These are phyloP conservation scores for Naso thynnoides DNA, from an alignment of 2,797 vertebrate genomes.

Conservation along the genomic window DNA sequence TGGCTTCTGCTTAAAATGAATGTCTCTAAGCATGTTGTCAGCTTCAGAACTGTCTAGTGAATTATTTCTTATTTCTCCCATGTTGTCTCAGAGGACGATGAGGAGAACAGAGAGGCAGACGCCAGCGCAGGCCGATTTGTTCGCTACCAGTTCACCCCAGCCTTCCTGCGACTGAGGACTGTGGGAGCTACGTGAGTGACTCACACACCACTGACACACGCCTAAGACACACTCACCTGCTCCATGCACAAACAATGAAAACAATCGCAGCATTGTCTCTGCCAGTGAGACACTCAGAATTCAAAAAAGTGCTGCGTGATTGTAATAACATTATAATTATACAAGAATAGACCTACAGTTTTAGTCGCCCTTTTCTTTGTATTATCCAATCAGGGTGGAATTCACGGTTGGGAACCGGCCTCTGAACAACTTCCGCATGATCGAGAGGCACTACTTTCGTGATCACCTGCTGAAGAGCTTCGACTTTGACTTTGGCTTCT, in stretches of 20 bases:
- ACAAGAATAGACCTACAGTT: neutral
- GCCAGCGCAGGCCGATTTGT: conserved; percentile 91
- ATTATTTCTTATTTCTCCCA: conserved; percentile 3
- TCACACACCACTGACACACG: conserved; percentile 47
- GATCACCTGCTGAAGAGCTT: conserved; percentile 95
- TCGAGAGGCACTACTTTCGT: conserved; percentile 94
- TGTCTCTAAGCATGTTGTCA: neutral
- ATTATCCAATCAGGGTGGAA: conserved; percentile 86
- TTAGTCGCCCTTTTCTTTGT: neutral
- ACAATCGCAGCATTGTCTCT: conserved; percentile 29
- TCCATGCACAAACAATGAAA: conserved; percentile 35
- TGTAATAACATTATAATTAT: conserved; percentile 6
- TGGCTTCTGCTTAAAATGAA: neutral
- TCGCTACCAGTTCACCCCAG: conserved; percentile 94
- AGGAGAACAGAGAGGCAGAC: conserved; percentile 86
- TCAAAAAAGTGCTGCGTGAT: neutral
- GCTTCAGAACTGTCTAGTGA: conserved; percentile 2
- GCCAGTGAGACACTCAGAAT: conserved; percentile 4
- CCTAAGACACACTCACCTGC: conserved; percentile 38
- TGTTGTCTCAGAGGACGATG: conserved; percentile 78
- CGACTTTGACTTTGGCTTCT: conserved; percentile 97
- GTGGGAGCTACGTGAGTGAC: conserved; percentile 92
- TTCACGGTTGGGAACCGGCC: conserved; percentile 93
- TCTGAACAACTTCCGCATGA: conserved; percentile 94
- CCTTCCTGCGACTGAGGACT: conserved; percentile 91